Percentiles rank a stretch among this genome's conserved stretches.
Conservation (phyloP, 2,797 vertebrate species). For the Cephalopachus bancanus region DNA sequence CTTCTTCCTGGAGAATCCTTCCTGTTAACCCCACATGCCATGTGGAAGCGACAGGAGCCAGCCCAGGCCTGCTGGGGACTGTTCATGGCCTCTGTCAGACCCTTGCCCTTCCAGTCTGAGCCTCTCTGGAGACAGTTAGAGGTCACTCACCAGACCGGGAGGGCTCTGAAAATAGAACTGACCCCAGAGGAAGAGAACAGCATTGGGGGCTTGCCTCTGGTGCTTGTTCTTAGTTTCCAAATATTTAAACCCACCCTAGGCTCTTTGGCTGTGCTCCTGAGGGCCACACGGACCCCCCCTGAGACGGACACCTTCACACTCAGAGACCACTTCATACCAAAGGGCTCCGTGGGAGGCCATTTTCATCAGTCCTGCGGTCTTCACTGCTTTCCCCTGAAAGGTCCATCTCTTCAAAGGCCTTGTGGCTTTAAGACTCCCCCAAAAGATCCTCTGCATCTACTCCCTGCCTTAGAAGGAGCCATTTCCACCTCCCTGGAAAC, state of each 20-base stretch:
- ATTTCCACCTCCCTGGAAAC: accelerated
- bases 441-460: not conserved
- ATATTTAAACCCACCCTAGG: not conserved
- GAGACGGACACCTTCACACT: not conserved
- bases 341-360: no score
- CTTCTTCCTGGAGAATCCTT: not conserved
- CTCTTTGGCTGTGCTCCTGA: not conserved
- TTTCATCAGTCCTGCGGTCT: not conserved
- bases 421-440: not conserved
- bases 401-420: not conserved
- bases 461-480: not conserved
- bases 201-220: not conserved
- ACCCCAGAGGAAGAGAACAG: constrained; percentile 54
- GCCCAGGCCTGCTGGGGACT: not conserved
- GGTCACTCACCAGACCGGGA: not conserved
- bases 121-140: constrained; percentile 10
- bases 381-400: not conserved
- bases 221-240: not conserved
- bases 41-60: not conserved
- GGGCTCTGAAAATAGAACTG: constrained; percentile 19
- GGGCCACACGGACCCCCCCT: not conserved
- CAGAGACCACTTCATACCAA: not conserved
- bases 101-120: not conserved
- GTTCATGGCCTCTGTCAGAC: not conserved
- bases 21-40: not conserved